Conservation (phyloP, 2,888 invertebrate species). For the Reticulitermes lucifugus region DNA sequence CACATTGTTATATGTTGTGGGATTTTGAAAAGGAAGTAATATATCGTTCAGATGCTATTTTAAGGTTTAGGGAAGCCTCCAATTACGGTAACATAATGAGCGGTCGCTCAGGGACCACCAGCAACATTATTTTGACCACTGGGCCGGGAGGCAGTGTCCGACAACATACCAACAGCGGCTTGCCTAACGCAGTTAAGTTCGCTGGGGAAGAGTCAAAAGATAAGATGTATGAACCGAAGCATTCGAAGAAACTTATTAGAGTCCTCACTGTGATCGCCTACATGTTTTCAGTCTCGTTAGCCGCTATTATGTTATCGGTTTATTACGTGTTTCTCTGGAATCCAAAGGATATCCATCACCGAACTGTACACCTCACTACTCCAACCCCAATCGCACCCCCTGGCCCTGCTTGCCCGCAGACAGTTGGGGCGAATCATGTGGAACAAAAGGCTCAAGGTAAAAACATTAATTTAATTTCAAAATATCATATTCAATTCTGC, state of each 20-base stretch:
- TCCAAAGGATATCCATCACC: slow-evolving; percentile 64
- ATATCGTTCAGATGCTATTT: slow-evolving; percentile 25
- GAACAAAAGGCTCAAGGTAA: neutral
- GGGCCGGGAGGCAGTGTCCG: slow-evolving; percentile 45
- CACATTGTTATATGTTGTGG: slow-evolving; percentile 19
- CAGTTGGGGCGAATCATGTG: neutral
- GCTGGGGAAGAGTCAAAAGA: slow-evolving; percentile 75
- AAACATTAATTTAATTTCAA: too few relatives aligned
- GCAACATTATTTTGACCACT: slow-evolving; percentile 1
- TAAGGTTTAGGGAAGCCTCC: slow-evolving; percentile 28
- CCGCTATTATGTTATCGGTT: slow-evolving; percentile 91
- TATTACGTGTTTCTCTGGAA: slow-evolving; percentile 97
- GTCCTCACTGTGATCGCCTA: slow-evolving; percentile 94
- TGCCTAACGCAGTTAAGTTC: slow-evolving; percentile 72
- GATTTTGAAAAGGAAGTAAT: slow-evolving; percentile 24
- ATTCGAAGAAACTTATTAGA: slow-evolving; percentile 88
- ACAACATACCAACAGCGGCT: neutral
- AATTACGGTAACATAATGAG: slow-evolving; percentile 40
- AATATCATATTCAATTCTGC: too few relatives aligned
- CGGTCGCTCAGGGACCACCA: slow-evolving; percentile 29
- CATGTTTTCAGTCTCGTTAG: slow-evolving; percentile 92
- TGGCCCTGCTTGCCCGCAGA: slow-evolving; percentile 4
- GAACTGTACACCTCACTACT: neutral
- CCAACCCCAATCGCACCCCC: slow-evolving; percentile 22
- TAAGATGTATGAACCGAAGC: slow-evolving; percentile 83